Evolutionary conservation across 2,797 vertebrate species (phyloP), one percentile per base, ranked within the genome.

Genomic region (Distichodus sexfasciatus): DNA sequence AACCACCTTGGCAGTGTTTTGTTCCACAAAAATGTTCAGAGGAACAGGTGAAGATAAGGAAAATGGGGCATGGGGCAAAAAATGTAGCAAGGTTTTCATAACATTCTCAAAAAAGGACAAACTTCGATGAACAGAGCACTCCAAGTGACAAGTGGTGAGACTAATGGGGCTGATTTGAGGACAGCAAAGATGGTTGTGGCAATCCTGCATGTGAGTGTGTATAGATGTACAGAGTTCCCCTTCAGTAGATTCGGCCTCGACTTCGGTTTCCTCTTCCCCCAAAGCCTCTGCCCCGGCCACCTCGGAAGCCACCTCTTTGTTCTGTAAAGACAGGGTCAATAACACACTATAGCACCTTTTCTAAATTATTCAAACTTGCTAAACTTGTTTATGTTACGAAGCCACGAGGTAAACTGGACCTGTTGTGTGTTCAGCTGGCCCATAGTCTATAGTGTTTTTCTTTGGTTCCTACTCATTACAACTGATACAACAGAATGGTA

Each of bases 251-350:
- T 69, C 95, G 90, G 77, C 96, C 96, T 85, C 96, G 86, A 90
- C 95, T 96, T 81, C 96, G 89, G 86, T 87, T 96, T 72, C 97
- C 95, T 84, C 96, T 90, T 76, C 91, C 87, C 67, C 95, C 95
- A 79, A 96, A 98, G 72, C 96, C 95, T 85, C 94, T 85, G 26
- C 94, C 94, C 76, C 95, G 87, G 40, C 95, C 93, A 17, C 94
- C 95, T 54, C 96, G 90, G 89, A 98, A 98, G 69, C 95, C 94
- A 21, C 97, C 96, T 77, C 96, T 94, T 82, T 97, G 95, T 81
- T 98, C 96, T 99, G 90, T 65, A 40, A 59, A 60, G 17, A 70
- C 6, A n/a, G n/a, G 9, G 50, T 12, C 23, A 7, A 24, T 59
- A 31, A 59, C 2, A 72, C 7, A 35, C 2, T 41, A 11, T 43